These are phyloP conservation scores for Brachyhypopomus occidentalis DNA, from an alignment of 2,113 vertebrate genomes.

Conservation along the genomic window DNA sequence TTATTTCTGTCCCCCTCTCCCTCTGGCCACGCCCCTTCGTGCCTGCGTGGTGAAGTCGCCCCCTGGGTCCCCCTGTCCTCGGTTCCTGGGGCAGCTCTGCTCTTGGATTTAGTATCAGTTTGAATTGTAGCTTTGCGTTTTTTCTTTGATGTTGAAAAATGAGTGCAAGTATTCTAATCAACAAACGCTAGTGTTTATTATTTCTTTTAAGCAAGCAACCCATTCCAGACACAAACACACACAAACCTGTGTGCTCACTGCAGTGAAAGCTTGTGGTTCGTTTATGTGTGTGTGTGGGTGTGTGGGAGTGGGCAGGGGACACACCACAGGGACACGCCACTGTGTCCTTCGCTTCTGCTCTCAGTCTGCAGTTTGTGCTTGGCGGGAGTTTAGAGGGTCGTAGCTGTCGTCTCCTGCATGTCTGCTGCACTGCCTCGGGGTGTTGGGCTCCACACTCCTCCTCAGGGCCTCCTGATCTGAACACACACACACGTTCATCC, in stretches of 20 bases:
- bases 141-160: constrained; percentile 43
- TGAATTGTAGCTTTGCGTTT: constrained; percentile 30
- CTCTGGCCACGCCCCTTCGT: no score
- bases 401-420: no score
- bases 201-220: background rate
- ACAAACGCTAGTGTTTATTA: constrained; percentile 23
- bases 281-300: background rate
- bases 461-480: no score
- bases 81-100: constrained; percentile 1
- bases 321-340: background rate
- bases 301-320: background rate
- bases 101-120: constrained; percentile 13
- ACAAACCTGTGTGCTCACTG: background rate
- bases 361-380: no score
- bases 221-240: background rate
- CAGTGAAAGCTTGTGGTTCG: background rate
- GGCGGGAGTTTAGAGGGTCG: no score
- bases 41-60: no score
- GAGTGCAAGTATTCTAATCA: constrained; percentile 24
- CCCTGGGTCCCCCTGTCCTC: no score
- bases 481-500: no score
- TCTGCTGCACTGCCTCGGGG: no score
- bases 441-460: no score
- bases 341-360: no score
- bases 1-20: no score